phyloP scores from a whole-genome alignment of 2,113 vertebrate genomes.

The Corythaeola cristata region DNA sequence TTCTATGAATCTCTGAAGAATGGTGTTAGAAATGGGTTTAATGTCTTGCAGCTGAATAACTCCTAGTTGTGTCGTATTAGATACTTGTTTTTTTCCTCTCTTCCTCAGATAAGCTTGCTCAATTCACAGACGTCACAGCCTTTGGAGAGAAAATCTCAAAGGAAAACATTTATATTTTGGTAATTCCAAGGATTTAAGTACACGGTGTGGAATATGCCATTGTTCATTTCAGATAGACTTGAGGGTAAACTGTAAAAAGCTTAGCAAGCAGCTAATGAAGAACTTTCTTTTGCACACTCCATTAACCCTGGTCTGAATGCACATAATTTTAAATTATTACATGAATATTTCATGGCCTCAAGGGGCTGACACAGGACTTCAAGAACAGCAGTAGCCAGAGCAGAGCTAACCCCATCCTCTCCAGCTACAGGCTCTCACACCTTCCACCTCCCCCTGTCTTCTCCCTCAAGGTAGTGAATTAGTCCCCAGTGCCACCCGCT shows the following conservation, averaged over 20 bases:
- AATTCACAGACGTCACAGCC: background rate
- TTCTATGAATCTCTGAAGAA: background rate
- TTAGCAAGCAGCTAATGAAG: background rate
- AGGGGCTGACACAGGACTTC: background rate
- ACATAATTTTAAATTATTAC: background rate
- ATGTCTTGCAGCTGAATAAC: background rate
- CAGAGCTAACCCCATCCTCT: background rate
- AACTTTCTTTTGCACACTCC: background rate
- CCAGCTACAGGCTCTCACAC: accelerated
- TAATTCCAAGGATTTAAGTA: background rate
- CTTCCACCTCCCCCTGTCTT: background rate
- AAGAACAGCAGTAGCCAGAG: background rate
- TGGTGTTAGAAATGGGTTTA: background rate
- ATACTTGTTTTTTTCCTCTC: accelerated
- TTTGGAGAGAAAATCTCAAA: background rate
- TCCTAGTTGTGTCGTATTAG: background rate
- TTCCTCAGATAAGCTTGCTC: background rate
- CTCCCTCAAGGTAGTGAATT: background rate
- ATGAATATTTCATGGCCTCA: background rate
- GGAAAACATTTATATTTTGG: background rate
- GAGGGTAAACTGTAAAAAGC: background rate
- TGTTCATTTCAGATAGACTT: background rate
- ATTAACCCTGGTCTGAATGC: background rate
- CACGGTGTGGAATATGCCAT: background rate
- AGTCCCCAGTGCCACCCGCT: background rate